Base-by-base conservation (phyloP, 64 coral and sea anemone genomes). In the Porites australiensis region DNA sequence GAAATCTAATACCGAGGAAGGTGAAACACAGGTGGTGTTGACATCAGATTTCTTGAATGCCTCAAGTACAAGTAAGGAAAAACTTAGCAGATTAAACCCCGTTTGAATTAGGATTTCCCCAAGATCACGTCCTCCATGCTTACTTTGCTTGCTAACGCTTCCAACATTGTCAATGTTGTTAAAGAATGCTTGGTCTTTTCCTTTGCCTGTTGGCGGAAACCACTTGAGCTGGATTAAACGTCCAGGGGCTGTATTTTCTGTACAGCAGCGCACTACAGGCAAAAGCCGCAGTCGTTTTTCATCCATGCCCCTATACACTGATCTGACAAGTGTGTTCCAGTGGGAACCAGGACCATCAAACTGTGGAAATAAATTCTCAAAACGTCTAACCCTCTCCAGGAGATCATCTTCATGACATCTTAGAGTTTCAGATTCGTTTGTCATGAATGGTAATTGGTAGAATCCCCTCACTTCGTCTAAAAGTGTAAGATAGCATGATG, bases 171-270 rank as follows among this genome's bases (percentile, higher is more conserved):
- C 16, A 61, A 58, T 75, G 55, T 95, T 77, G 87, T 82, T 64
- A 45, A 92, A 95, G 18, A 95, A 92, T 48, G 89, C 94, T 88
- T 92, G 47, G 18, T 82, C 22, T 50, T 8, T 57, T 51, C 84
- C 94, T 58, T 64, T 19, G 3, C 94, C 94, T n/a, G 84, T 87
- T 77, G 94, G 94, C 2, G 94, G 89, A 61, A 95, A 60, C 93
- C 73, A 94, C 16, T 46, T 65, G 3, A 94, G 48, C 58, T 53
- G 48, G 44, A 75, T 79, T 57, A 58, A 8, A 20, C 6, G 54
- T 52, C 16, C 21, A 8, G 58, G 19, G 1, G 8, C 5, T 13
- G 44, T 13, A 13, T 54, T 70, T 74, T 53, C 50, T 74, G 37
- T 47, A 16, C 20, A 74, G 50, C 89, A 46, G 1, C 87, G 78